Percentiles rank a stretch among this genome's conserved stretches.
phyloP scores from a whole-genome alignment of 2,113 vertebrate species.

The Syrmaticus mikado region DNA sequence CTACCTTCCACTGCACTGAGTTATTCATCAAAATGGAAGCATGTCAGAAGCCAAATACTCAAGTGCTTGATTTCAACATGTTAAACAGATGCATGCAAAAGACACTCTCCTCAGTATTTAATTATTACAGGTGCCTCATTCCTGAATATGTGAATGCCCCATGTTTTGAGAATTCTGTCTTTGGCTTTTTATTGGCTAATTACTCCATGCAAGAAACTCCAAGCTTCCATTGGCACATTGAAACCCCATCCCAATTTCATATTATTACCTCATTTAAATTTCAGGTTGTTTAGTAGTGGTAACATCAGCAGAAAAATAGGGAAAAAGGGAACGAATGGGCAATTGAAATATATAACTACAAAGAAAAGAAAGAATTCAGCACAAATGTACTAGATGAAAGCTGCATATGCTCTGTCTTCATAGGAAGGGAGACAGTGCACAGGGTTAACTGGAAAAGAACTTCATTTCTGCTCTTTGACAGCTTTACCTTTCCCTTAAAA shows the following conservation, averaged over 20 bases:
- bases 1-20: background rate
- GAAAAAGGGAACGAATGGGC: background rate
- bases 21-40: slow-evolving; percentile 44
- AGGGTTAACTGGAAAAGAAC: background rate
- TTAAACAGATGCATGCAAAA: background rate
- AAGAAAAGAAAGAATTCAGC: background rate
- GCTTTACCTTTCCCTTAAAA: background rate
- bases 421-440: background rate
- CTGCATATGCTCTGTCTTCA: background rate
- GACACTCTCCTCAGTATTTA: background rate
- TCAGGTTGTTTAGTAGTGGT: background rate
- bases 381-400: background rate
- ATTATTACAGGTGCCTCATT: background rate
- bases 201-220: background rate
- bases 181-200: background rate
- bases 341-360: background rate
- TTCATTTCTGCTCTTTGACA: background rate
- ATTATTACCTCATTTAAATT: background rate
- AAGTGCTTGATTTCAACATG: slow-evolving; percentile 3
- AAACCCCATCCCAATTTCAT: background rate
- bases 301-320: background rate
- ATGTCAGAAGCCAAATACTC: slow-evolving; percentile 44
- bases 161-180: background rate
- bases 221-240: background rate
- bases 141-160: background rate